Base-by-base conservation (phyloP, 1,140 invertebrate genomes). In the Octopus bimaculoides region DNA sequence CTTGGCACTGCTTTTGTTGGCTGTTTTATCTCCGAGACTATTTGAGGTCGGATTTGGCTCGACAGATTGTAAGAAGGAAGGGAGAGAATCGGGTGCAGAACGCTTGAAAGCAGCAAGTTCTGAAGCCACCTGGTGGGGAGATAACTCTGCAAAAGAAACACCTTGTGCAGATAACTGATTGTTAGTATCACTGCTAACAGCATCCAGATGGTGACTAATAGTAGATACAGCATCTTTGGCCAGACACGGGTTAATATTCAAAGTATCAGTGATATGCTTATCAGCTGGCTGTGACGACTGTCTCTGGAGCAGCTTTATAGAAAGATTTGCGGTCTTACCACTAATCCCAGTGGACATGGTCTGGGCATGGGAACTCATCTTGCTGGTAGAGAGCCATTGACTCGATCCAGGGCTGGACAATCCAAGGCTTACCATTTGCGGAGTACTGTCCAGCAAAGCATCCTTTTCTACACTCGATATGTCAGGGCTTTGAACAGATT, bases 391-490 rank as follows among this genome's bases (percentile, higher is more conserved):
- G 10, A 74, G 10, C 12, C 10, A 17, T 9, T 52, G n/a, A 17
- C 14, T 9, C 6, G 66, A 71, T 6, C 8, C 66, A 6, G 14
- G 9, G 6, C 26, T 71, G 41, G 26, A 17, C 5, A 75, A 41
- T 53, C 52, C 74, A n/a, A 75, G 14, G 17, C 6, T 41, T 0
- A 75, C 7, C 74, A 75, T 75, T 61, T 54, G 79, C 54, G 79
- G 79, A 75, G n/a, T 81, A 66, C 41, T 79, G 75, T 83, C 82
- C 73, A 80, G 14, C 9, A 86, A 75, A 10, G 85, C 85, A 82
- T 86, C 85, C 54, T 79, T 83, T 71, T 86, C 85, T 7, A 86
- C 69, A 74, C 81, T 75, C 78, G 78, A 82, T 53, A 84, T 79
- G 81, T 82, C 79, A 52, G 84, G 80, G 76, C 77, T 79, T 54